phyloP scores from a whole-genome alignment of 2,888 invertebrate species.

The Elmis aenea region DNA sequence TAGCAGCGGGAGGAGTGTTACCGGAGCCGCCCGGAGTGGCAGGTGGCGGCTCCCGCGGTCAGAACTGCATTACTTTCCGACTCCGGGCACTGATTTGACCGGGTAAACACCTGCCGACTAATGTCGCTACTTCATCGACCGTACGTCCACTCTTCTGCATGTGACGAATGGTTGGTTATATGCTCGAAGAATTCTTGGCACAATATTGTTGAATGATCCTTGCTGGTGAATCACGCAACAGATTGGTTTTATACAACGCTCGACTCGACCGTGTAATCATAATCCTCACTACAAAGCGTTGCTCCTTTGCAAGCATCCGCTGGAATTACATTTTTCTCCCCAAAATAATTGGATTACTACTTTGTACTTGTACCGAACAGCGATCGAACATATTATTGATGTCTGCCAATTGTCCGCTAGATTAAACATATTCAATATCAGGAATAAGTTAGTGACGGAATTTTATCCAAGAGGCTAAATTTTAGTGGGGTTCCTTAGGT shows the following conservation, averaged over 20 bases:
- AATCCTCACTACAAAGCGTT: conserved; percentile 30
- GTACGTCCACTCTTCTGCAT: conserved; percentile 2
- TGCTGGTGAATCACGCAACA: conserved; percentile 35
- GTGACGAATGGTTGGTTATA: conserved; percentile 7
- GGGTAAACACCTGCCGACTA: conserved; percentile 38
- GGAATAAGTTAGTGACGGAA: conserved; percentile 32
- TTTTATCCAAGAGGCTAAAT: conserved; percentile 36
- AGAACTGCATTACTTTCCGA: conserved; percentile 40
- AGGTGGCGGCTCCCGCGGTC: conserved; percentile 41
- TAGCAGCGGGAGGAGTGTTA: conserved; percentile 30
- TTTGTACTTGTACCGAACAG: conserved; percentile 15
- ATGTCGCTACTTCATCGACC: conserved; percentile 26
- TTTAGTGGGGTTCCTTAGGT: conserved; percentile 28
- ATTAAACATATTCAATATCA: conserved; percentile 40
- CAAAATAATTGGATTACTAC: conserved; percentile 21
- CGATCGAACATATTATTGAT: conserved; percentile 24
- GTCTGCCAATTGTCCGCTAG: conserved; percentile 39
- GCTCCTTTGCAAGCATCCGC: conserved; percentile 6
- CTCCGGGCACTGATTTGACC: conserved; percentile 42
- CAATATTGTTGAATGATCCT: conserved; percentile 1
- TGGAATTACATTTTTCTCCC: conserved; percentile 23
- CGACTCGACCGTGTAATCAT: conserved; percentile 34
- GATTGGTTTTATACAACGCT: conserved; percentile 33
- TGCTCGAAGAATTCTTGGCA: conserved; percentile 2
- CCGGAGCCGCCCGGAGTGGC: conserved; percentile 32